Evolutionary conservation across 2,797 vertebrate genomes (phyloP).

Genomic region (Rhinogobio ventralis): DNA sequence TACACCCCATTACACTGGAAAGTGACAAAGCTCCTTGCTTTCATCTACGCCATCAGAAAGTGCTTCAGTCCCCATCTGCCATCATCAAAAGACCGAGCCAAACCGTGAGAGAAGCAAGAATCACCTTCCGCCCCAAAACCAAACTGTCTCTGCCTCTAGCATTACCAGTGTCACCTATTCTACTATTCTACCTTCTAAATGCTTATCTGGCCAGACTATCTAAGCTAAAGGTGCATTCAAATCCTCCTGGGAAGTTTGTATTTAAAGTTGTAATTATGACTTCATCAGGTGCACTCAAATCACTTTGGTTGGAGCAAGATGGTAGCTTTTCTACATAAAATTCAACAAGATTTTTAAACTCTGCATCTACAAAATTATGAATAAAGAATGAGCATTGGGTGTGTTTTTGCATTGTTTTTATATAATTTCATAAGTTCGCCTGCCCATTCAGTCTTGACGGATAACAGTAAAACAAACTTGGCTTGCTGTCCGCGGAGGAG

Average conservation of each 20-base stretch:
- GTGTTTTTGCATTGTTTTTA: background rate
- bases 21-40: constrained; percentile 50
- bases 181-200: background rate
- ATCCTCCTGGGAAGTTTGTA: background rate
- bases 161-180: constrained; percentile 32
- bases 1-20: constrained; percentile 53
- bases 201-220: background rate
- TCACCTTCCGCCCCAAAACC: constrained; percentile 16
- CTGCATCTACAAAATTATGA: background rate
- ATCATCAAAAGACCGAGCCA: constrained; percentile 54
- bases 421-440: too few relatives aligned
- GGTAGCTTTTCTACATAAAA: background rate
- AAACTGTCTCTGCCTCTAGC: constrained; percentile 13
- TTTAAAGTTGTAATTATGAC: background rate
- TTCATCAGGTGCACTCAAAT: background rate
- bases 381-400: background rate
- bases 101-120: constrained; percentile 39
- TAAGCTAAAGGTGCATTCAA: background rate
- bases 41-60: constrained; percentile 60
- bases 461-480: too few relatives aligned
- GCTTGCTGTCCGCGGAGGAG: too few relatives aligned
- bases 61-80: constrained; percentile 56
- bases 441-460: too few relatives aligned
- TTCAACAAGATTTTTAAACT: background rate
- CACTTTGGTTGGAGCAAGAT: background rate